These are phyloP conservation scores for Hipparchia semele DNA, from an alignment of 2,888 invertebrate genomes.

Conservation along the genomic window DNA sequence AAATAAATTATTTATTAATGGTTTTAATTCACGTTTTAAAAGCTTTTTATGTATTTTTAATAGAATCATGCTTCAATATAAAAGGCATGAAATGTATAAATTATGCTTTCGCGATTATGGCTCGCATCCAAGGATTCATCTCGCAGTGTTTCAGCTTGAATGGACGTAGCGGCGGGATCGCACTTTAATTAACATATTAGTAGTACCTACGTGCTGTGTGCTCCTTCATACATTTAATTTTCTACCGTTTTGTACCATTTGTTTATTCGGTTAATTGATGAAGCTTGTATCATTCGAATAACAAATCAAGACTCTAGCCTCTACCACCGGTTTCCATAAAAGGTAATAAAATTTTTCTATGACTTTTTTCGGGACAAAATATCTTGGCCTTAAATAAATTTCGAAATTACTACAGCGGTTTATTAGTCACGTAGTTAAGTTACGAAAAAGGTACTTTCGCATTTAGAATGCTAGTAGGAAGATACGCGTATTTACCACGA, in stretches of 20 bases:
- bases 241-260: not conserved
- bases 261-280: not conserved
- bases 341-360: too few species aligned
- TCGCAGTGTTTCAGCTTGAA: not conserved
- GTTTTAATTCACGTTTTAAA: not conserved
- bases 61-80: conserved; percentile 4
- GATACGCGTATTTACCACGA: too few species aligned
- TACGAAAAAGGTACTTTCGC: too few species aligned
- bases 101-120: not conserved
- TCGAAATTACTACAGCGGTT: too few species aligned
- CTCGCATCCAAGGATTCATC: conserved; percentile 3
- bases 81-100: conserved; percentile 1
- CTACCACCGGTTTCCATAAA: too few species aligned
- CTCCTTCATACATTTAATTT: conserved; percentile 9
- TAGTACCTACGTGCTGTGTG: not conserved
- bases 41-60: conserved; percentile 9
- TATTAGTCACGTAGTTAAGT: too few species aligned
- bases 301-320: not conserved
- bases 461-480: too few species aligned
- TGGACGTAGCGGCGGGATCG: conserved; percentile 5
- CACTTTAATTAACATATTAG: conserved; percentile 26
- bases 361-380: too few species aligned
- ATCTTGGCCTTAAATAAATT: too few species aligned
- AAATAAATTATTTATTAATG: not conserved
- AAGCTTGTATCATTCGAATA: not conserved